Evolutionary conservation across 2,888 invertebrate genomes (phyloP).

Genomic region (Volucella inflata): DNA sequence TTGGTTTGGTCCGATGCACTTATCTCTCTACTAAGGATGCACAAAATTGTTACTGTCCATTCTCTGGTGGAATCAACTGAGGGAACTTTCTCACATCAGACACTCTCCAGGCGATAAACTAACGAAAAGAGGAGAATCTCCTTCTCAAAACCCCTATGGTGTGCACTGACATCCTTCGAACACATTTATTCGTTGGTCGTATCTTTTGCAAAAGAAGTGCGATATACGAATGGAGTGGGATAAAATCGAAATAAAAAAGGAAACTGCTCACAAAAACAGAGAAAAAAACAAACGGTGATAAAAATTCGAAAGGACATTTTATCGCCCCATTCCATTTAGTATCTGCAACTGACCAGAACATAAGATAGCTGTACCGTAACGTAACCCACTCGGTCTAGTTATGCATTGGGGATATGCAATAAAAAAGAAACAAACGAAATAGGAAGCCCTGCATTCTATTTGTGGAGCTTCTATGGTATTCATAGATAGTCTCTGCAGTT

Average conservation of each 20-base stretch:
- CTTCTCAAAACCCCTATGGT: conserved; percentile 13
- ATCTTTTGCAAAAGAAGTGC: conserved; percentile 5
- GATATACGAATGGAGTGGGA: background rate
- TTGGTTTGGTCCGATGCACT: background rate
- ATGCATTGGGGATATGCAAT: conserved; percentile 34
- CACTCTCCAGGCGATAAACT: conserved; percentile 24
- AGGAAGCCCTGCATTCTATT: background rate
- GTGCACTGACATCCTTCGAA: conserved; percentile 32
- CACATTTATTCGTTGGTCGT: background rate
- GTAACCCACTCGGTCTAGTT: conserved; percentile 5
- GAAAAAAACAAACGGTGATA: conserved; percentile 21
- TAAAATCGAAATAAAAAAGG: background rate
- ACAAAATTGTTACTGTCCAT: conserved; percentile 20
- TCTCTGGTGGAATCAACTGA: conserved; percentile 3
- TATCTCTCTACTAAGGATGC: conserved; percentile 8
- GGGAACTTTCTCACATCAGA: conserved; percentile 46
- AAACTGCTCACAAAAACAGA: background rate
- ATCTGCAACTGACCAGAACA: conserved; percentile 24
- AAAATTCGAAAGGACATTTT: conserved; percentile 62
- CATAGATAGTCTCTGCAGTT: conserved; percentile 14
- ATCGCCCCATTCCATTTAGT: conserved; percentile 32
- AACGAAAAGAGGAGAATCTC: conserved; percentile 29
- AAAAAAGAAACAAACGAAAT: background rate
- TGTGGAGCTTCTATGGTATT: background rate
- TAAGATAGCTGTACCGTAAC: background rate